Conservation (phyloP, 2,113 vertebrate species). For the Tautogolabrus adspersus region DNA sequence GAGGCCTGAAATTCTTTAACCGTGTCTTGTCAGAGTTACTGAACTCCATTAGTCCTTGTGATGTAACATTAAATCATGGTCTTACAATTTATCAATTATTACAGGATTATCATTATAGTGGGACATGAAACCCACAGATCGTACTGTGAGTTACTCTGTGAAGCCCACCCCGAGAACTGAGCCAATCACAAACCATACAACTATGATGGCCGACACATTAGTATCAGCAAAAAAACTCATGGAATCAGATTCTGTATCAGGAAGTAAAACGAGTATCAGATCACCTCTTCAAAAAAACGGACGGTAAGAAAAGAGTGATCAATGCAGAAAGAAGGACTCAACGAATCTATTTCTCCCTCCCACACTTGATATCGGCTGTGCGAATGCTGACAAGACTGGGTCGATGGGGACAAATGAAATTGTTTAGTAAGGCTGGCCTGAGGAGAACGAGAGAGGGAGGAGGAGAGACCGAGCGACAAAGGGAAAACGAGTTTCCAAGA, state of each 20-base stretch:
- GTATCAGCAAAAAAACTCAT: no score
- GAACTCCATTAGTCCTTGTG: constrained; percentile 4
- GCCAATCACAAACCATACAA: no score
- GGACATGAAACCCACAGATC: no score
- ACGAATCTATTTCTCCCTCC: constrained; percentile 11
- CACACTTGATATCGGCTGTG: constrained; percentile 34
- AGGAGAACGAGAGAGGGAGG: constrained; percentile 14
- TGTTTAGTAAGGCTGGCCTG: constrained; percentile 41
- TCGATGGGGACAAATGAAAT: constrained; percentile 60
- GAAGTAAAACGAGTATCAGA: neutral
- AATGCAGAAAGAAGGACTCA: neutral
- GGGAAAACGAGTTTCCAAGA: constrained; percentile 49
- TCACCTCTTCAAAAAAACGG: neutral
- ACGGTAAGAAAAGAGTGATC: neutral
- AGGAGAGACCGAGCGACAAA: neutral
- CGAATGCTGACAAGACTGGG: constrained; percentile 36
- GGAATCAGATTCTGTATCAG: neutral
- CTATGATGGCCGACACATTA: no score
- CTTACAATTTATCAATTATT: no score
- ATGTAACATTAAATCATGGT: neutral
- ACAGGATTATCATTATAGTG: no score
- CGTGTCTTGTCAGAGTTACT: neutral
- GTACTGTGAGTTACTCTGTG: no score
- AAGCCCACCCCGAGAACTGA: no score
- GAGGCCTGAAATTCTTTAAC: constrained; percentile 14